phyloP scores from a whole-genome alignment of 2,888 invertebrate species.

The Euphydryas editha region DNA sequence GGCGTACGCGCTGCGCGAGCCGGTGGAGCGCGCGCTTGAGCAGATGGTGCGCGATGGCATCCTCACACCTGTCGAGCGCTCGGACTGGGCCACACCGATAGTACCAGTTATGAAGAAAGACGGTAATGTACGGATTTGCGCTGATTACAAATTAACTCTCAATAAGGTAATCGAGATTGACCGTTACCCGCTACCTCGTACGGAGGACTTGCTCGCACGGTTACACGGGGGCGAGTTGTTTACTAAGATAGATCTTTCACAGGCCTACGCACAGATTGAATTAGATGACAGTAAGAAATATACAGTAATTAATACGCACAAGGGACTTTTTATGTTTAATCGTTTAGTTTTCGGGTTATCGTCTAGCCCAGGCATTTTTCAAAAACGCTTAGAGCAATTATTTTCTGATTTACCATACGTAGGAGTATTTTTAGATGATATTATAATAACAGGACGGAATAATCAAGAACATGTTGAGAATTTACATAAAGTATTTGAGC shows the following conservation, averaged over 20 bases:
- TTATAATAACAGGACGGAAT: conserved; percentile 26
- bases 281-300: conserved; percentile 1
- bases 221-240: background rate
- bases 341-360: conserved; percentile 11
- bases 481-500: conserved; percentile 29
- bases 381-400: conserved; percentile 49
- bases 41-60: conserved; percentile 36
- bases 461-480: conserved; percentile 20
- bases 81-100: conserved; percentile 38
- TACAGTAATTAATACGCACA: conserved; percentile 14
- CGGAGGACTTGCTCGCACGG: conserved; percentile 18
- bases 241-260: conserved; percentile 4
- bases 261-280: background rate
- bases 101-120: conserved; percentile 40
- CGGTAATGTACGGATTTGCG: conserved; percentile 35
- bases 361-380: conserved; percentile 49
- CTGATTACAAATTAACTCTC: conserved; percentile 21
- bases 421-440: conserved; percentile 34
- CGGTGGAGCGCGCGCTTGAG: conserved; percentile 39
- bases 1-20: conserved; percentile 25
- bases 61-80: conserved; percentile 31
- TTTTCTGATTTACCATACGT: conserved; percentile 39
- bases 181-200: conserved; percentile 24
- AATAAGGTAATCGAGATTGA: conserved; percentile 6
- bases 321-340: conserved; percentile 14